Conservation (phyloP, 2,797 vertebrate genomes). For the Pangasius larnaudii region DNA sequence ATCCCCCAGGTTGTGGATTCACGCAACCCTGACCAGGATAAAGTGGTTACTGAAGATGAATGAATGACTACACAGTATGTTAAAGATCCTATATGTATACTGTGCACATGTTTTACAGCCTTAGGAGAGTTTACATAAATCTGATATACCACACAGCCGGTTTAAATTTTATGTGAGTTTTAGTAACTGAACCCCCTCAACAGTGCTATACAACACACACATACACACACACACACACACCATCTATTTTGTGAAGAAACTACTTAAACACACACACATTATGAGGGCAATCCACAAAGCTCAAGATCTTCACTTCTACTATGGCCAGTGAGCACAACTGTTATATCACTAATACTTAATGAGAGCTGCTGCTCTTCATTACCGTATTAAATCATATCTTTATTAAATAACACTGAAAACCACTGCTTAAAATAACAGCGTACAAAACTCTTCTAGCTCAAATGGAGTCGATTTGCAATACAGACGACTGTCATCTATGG, state of each 20-base stretch:
- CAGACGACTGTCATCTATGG: not conserved
- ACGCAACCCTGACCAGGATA: not conserved
- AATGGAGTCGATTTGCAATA: not conserved
- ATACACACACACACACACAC: not conserved
- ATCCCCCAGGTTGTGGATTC: not conserved
- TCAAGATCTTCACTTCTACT: not conserved
- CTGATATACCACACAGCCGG: not conserved
- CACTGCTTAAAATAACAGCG: not conserved
- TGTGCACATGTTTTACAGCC: slow-evolving; percentile 11
- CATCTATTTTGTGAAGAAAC: not conserved
- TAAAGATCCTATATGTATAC: not conserved
- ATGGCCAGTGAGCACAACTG: not conserved
- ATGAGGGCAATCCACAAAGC: not conserved
- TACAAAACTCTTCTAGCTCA: not conserved
- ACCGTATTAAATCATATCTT: not conserved
- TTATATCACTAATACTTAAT: not conserved
- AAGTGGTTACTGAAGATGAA: not conserved
- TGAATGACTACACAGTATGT: not conserved
- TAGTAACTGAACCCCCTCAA: not conserved
- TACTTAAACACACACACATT: slow-evolving; percentile 8
- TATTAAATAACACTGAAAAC: not conserved
- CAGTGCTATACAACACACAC: not conserved
- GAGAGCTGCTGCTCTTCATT: not conserved
- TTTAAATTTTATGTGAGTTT: not conserved
- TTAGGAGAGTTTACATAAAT: not conserved